Base-by-base conservation (phyloP, 2,797 vertebrate genomes). In the Liparis tanakae region DNA sequence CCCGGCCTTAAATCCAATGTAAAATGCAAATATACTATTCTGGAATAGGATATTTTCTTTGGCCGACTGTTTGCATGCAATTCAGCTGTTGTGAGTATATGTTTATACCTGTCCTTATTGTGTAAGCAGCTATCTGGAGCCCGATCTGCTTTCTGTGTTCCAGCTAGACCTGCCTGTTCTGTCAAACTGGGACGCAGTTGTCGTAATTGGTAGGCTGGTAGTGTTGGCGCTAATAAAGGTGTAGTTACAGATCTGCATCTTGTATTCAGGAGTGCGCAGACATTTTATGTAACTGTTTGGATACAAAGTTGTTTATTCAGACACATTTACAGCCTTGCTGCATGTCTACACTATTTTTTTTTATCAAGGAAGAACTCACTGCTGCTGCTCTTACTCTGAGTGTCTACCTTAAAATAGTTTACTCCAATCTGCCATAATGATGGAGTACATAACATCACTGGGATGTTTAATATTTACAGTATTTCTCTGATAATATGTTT, bases 11-110 rank as follows among this genome's bases (percentile, higher is more conserved):
- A 20, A 33, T 58, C 33, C 30, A 3, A 67, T 34, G 20, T 6
- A 64, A 68, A 33, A 62, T 72, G 73, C 46, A 76, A 44, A 60
- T 58, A 10, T 25, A 51, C 41, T 66, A 3, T 81, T 72, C 56
- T 18, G 34, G 55, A 60, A 14, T 14, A 6, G 56, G 53, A 58
- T 58, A 12, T 72, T 54, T 58, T 46, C 1, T 46, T 15, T 69
- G 20, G 25, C 34, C 3, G 33, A 37, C 25, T 74, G 62, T 77
- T 73, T 57, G 44, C 43, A 50, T 43, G 37, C 44, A 39, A 4
- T 51, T 55, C 41, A 37, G 41, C n/a, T 67, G 44, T 10, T 64
- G 43, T 62, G 43, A 34, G 18, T 60, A 51, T 48, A 74, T 74
- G 59, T 72, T 61, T 73, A 10, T 15, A 34, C 56, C 46, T 22